Base-by-base conservation (phyloP, 2,113 vertebrate species). In the Seriola quinqueradiata region DNA sequence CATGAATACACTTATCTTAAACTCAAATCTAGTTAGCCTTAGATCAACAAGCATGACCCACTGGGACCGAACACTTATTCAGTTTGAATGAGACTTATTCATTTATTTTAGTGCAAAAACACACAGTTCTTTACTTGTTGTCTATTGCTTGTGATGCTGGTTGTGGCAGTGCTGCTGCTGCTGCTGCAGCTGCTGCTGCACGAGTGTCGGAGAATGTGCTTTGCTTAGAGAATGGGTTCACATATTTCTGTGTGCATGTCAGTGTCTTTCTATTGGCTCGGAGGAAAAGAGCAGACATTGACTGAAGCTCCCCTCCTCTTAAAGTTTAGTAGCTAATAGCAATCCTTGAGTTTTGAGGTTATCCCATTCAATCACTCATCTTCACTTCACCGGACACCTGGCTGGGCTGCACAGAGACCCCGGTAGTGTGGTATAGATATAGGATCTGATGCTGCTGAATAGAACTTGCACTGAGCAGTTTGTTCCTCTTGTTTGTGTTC, bases 1-100 rank as follows among this genome's bases (percentile, higher is more conserved):
- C 93, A 95, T 92, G 82, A 95, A 95, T 95, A 94, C 77, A 74
- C 83, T 94, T 87, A 92, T 86, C 77, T 79, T 90, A 84, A 87
- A 86, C 82, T 88, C 55, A 79, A 78, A 88, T 84, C 72, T 48
- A 50, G 81, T 90, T 87, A 77, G 74, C 63, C 79, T 83, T 86
- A 87, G 73, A 94, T 87, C 92, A 91, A 91, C 92, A 90, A 79
- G 69, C 77, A n/a, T 70, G 87, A 86, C 82, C 87, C 72, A 44
- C 76, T 32, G 66, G 55, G 77, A 82, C 48, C 2, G 36, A 79
- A 79, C 38, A 52, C 64, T 82, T 63, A 78, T 82, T 82, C 21
- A 74, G 28, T 89, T 76, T 81, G 65, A 69, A 7, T 64, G 64
- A 86, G 60, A 74, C 3, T 0, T 76, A 79, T 72, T 74, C 4